Evolutionary conservation across 92 coral and sea anemone species (phyloP).

Genomic region (Heteractis magnifica): DNA sequence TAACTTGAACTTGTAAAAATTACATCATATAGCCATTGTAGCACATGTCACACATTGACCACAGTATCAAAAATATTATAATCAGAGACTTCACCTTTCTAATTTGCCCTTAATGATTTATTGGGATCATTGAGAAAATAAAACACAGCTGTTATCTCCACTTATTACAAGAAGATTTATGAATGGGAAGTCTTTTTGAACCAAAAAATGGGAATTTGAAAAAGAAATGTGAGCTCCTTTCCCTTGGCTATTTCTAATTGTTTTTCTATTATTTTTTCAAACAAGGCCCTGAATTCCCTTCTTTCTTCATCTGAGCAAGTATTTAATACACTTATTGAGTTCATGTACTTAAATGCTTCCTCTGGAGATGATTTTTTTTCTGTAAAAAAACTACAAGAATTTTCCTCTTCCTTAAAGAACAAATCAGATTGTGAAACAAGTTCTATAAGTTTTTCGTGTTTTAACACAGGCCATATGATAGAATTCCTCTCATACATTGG

Average conservation of each 20-base stretch:
- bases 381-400: neutral
- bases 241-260: neutral
- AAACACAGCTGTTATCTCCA: neutral
- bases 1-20: too few relatives aligned
- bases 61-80: too few relatives aligned
- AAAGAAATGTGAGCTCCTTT: neutral
- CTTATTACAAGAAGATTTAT: neutral
- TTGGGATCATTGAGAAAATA: too few relatives aligned
- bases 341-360: neutral
- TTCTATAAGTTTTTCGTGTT: neutral
- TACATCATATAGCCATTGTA: too few relatives aligned
- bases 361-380: neutral
- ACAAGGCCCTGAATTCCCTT: slow-evolving; percentile 9
- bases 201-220: neutral
- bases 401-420: neutral
- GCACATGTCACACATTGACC: too few relatives aligned
- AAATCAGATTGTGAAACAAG: neutral
- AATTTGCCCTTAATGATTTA: too few relatives aligned
- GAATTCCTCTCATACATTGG: slow-evolving; percentile 34
- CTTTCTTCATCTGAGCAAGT: slow-evolving; percentile 6
- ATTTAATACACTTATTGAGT: slow-evolving; percentile 9
- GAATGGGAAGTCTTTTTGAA: slow-evolving; percentile 4
- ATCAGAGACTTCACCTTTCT: too few relatives aligned
- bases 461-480: neutral
- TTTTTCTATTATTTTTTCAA: neutral